phyloP scores from a whole-genome alignment of 2,113 vertebrate genomes.

The Cyanoramphus novaezelandiae region DNA sequence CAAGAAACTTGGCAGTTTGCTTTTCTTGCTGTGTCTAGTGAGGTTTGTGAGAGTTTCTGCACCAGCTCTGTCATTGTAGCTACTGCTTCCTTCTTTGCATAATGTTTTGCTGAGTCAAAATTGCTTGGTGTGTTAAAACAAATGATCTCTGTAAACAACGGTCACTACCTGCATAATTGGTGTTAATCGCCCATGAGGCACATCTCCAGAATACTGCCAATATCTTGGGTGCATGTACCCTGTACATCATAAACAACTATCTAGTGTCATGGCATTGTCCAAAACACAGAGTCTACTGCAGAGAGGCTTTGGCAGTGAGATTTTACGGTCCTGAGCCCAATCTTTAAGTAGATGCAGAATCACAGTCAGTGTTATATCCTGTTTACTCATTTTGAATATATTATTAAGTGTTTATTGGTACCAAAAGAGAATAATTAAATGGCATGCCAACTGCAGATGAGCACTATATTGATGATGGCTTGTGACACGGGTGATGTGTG shows the following conservation, averaged over 20 bases:
- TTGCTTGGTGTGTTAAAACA: not conserved
- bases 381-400: conserved; percentile 29
- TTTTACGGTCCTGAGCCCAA: not conserved
- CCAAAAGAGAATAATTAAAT: conserved; percentile 37
- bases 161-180: not conserved
- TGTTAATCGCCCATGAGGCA: not conserved
- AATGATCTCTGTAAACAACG: not conserved
- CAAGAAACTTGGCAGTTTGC: not conserved
- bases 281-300: not conserved
- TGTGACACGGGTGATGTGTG: not conserved
- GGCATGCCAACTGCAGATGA: not conserved
- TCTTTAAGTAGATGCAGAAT: not conserved
- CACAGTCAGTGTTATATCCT: not conserved
- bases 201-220: not conserved
- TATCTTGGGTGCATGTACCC: not conserved
- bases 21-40: not conserved
- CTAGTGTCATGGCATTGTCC: rapidly evolving
- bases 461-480: not conserved
- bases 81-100: not conserved
- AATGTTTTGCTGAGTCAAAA: not conserved
- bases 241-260: not conserved
- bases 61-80: not conserved
- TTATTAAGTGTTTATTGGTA: conserved; percentile 39
- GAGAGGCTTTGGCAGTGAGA: not conserved
- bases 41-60: not conserved